These are phyloP conservation scores for Sarcophilus harrisii DNA, from an alignment of 2,797 vertebrate species.

Conservation along the genomic window DNA sequence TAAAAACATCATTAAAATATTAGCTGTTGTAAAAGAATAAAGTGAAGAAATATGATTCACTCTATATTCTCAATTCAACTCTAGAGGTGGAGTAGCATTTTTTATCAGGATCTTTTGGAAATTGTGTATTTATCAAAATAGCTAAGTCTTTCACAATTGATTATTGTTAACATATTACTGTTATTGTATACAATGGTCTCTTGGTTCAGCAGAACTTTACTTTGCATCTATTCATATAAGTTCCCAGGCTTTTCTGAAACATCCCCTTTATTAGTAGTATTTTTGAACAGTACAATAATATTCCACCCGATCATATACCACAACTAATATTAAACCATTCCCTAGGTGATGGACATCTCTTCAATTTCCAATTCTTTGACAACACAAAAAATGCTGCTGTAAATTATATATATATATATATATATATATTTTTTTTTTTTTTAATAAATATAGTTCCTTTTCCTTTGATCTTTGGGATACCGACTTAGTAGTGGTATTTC, in stretches of 20 bases:
- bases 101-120: neutral
- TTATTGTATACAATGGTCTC: neutral
- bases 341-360: neutral
- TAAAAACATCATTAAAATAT: neutral
- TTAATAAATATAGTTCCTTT: neutral
- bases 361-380: neutral
- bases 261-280: neutral
- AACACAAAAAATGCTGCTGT: neutral
- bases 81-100: neutral
- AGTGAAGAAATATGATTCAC: neutral
- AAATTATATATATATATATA: no score
- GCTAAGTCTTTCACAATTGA: neutral
- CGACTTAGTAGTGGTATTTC: neutral
- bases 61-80: neutral
- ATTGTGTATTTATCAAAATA: neutral
- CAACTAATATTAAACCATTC: neutral
- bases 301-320: neutral
- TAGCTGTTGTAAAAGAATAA: neutral
- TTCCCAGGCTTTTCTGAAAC: neutral
- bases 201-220: neutral
- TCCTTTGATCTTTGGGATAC: neutral
- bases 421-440: no score
- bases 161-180: neutral
- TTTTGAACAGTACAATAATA: neutral
- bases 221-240: neutral